Percentiles rank a stretch among this genome's conserved stretches.
Evolutionary conservation across 2,888 invertebrate species (phyloP).

Genomic region (Synanthedon formicaeformis): DNA sequence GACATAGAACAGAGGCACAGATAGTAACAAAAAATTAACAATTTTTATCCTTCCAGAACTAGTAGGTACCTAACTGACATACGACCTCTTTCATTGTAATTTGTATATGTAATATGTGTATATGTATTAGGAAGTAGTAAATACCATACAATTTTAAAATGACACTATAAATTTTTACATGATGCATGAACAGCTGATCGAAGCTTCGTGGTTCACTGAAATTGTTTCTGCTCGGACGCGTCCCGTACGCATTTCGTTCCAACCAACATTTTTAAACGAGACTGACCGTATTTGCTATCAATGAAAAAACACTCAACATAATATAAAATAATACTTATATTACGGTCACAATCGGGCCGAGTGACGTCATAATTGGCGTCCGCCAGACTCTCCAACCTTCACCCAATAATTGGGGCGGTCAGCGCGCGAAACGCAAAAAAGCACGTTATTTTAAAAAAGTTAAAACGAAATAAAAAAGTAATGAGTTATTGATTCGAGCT

Average conservation of each 20-base stretch:
- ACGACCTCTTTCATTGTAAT: too few relatives aligned
- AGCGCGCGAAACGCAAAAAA: slow-evolving; percentile 31
- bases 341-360: background rate
- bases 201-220: background rate
- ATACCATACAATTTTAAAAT: too few relatives aligned
- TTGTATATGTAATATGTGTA: too few relatives aligned
- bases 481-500: slow-evolving; percentile 44
- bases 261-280: background rate
- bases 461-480: slow-evolving; percentile 50
- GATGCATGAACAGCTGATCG: background rate
- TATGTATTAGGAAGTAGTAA: too few relatives aligned
- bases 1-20: too few relatives aligned
- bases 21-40: too few relatives aligned
- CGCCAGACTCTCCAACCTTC: slow-evolving; percentile 16
- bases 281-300: background rate
- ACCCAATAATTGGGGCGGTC: slow-evolving; percentile 29
- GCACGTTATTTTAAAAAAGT: slow-evolving; percentile 43
- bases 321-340: background rate
- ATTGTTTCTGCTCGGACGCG: background rate
- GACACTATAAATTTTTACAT: too few relatives aligned
- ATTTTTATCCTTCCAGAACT: too few relatives aligned
- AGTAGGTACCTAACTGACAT: too few relatives aligned
- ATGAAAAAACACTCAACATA: background rate
- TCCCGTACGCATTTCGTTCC: background rate
- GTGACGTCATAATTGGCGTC: slow-evolving; percentile 29